These are phyloP conservation scores for Acomys russatus DNA, from an alignment of 2,797 vertebrate species.

Conservation along the genomic window DNA sequence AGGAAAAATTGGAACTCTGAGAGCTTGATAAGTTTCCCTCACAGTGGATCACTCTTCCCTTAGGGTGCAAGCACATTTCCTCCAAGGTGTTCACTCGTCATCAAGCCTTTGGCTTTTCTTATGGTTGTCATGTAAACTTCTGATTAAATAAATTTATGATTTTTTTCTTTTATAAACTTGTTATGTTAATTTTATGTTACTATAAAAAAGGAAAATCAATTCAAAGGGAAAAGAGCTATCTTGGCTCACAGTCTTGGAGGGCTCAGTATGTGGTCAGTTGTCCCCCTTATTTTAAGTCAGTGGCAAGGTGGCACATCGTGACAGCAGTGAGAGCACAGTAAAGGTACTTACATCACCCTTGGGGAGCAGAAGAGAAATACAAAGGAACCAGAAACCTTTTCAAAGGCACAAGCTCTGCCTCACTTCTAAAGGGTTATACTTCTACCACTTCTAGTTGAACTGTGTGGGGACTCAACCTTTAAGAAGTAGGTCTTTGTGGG, in stretches of 20 bases:
- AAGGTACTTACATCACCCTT: not conserved
- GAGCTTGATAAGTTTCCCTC: not conserved
- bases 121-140: not conserved
- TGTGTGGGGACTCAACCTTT: not conserved
- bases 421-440: not conserved
- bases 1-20: not conserved
- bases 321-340: not conserved
- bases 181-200: not conserved
- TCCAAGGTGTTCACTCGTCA: not conserved
- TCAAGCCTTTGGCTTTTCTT: slow-evolving; percentile 10
- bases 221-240: not conserved
- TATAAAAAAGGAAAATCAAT: not conserved
- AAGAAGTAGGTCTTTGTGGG: not conserved
- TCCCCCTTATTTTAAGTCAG: not conserved
- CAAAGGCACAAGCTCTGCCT: not conserved
- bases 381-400: not conserved
- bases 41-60: not conserved
- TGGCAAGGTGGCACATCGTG: not conserved
- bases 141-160: not conserved
- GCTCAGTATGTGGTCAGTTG: not conserved
- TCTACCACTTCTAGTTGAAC: not conserved
- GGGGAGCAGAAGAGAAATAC: not conserved
- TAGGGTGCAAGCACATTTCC: not conserved
- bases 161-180: not conserved
- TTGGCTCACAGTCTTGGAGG: not conserved